phyloP scores from a whole-genome alignment of 2,113 vertebrate genomes.

The Romanogobio albipinnatus region DNA sequence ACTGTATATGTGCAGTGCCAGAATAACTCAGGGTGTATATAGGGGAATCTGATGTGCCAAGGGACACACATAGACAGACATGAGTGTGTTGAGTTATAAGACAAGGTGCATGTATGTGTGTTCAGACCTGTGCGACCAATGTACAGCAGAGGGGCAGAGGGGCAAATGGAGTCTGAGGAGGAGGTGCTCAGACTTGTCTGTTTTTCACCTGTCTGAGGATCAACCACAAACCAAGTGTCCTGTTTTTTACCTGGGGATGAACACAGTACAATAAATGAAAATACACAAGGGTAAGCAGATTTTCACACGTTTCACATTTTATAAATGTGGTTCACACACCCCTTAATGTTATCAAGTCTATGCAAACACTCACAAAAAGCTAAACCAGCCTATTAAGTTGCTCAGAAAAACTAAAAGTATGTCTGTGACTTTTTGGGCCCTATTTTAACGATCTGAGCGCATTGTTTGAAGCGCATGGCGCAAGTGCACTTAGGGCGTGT shows the following conservation, averaged over 20 bases:
- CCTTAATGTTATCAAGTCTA: neutral
- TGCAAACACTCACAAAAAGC: too few relatives aligned
- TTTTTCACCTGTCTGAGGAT: conserved; percentile 93
- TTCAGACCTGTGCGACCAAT: conserved; percentile 89
- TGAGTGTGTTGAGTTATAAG: neutral
- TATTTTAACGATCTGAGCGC: too few relatives aligned
- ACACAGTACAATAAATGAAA: neutral
- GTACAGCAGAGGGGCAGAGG: conserved; percentile 86
- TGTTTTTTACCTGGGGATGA: conserved; percentile 88
- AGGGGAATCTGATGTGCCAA: too few relatives aligned
- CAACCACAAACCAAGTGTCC: conserved; percentile 93
- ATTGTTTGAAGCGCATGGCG: too few relatives aligned
- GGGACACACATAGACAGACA: neutral
- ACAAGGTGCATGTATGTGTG: conserved; percentile 4
- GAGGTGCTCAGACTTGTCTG: conserved; percentile 90
- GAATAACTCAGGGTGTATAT: neutral
- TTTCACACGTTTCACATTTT: neutral
- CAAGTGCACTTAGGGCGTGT: too few relatives aligned
- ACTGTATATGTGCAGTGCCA: neutral
- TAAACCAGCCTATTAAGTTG: too few relatives aligned
- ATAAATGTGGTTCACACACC: neutral
- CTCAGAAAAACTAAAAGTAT: neutral
- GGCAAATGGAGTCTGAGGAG: conserved; percentile 83
- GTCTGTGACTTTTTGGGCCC: neutral
- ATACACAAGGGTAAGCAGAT: neutral